These are phyloP conservation scores for Microplitis deprimator DNA, from an alignment of 2,888 invertebrate genomes.

Conservation along the genomic window DNA sequence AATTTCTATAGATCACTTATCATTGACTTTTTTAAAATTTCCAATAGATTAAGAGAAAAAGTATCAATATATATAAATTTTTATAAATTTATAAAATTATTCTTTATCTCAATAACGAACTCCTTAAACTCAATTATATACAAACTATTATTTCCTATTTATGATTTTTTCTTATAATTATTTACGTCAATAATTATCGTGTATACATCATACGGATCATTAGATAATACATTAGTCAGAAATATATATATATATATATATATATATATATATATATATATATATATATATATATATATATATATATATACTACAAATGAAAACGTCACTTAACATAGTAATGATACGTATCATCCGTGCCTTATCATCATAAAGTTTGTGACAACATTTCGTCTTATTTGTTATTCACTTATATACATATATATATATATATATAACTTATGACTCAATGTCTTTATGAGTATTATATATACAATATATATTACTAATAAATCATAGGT, in stretches of 20 bases:
- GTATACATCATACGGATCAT: neutral
- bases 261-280: neutral
- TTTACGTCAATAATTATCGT: neutral
- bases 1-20: too few species aligned
- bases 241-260: neutral
- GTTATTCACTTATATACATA: conserved; percentile 11
- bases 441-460: neutral
- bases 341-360: conserved; percentile 8
- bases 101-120: too few species aligned
- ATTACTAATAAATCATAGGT: neutral
- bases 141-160: neutral
- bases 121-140: too few species aligned
- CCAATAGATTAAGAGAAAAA: too few species aligned
- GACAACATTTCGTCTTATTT: conserved; percentile 22
- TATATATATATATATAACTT: conserved; percentile 30
- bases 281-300: neutral
- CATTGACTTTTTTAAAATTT: too few species aligned
- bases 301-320: neutral
- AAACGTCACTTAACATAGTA: conserved; percentile 22
- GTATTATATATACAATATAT: neutral
- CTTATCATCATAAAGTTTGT: conserved; percentile 15
- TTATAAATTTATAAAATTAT: too few species aligned
- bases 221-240: conserved; percentile 10
- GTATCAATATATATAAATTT: too few species aligned
- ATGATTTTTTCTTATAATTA: neutral